phyloP scores from a whole-genome alignment of 2,888 invertebrate genomes.

The Sarcophaga subvicina region DNA sequence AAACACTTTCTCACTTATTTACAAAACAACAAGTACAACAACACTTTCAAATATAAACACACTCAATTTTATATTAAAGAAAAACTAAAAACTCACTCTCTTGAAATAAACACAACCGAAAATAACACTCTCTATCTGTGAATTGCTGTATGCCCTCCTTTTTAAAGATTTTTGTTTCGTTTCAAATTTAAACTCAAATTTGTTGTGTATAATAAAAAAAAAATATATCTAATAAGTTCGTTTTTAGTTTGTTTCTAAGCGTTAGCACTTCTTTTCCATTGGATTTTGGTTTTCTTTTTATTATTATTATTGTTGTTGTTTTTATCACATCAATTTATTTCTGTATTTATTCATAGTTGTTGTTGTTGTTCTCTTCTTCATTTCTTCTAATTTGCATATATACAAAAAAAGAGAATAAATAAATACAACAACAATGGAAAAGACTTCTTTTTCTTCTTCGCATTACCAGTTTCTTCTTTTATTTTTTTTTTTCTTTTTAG shows the following conservation, averaged over 20 bases:
- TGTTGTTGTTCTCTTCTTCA: not conserved
- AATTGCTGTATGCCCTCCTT: no score
- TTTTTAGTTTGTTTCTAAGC: no score
- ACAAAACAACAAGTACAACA: no score
- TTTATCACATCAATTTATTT: not conserved
- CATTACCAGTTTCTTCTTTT: slow-evolving; percentile 7
- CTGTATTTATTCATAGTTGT: not conserved
- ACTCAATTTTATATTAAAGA: no score
- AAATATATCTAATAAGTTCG: no score
- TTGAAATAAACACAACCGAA: no score
- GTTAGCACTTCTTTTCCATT: not conserved
- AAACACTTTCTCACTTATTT: slow-evolving; percentile 4
- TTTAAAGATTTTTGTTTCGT: no score
- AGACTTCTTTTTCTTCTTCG: slow-evolving; percentile 25
- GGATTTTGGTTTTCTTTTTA: not conserved
- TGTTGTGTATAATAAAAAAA: no score
- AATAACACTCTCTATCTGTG: no score
- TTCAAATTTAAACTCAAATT: no score
- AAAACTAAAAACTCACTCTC: no score
- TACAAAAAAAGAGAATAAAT: slow-evolving; percentile 14
- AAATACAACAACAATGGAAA: not conserved
- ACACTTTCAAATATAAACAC: no score
- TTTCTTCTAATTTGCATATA: slow-evolving; percentile 57
- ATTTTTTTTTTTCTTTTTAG: slow-evolving; percentile 41
- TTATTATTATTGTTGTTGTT: not conserved